Evolutionary conservation across 2,888 invertebrate species (phyloP).

Genomic region (Molorchus minor): DNA sequence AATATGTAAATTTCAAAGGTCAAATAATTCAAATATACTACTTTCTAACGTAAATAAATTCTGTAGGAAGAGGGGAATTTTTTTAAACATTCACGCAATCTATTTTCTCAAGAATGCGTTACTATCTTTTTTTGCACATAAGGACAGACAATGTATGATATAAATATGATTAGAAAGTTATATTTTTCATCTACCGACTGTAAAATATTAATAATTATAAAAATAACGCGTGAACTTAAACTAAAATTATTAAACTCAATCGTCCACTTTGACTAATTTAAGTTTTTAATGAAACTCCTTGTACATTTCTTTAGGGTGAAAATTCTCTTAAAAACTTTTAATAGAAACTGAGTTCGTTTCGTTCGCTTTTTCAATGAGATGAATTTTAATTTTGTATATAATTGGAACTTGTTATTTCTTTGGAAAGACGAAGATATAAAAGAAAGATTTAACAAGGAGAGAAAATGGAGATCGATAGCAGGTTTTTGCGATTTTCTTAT

Average conservation of each 20-base stretch:
- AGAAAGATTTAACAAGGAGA: conserved; percentile 43
- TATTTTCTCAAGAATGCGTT: too few species aligned
- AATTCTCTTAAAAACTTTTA: conserved; percentile 62
- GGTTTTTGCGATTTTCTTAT: conserved; percentile 44
- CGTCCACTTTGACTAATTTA: conserved; percentile 61
- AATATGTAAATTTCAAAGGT: too few species aligned
- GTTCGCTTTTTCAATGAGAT: conserved; percentile 63
- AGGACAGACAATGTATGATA: too few species aligned
- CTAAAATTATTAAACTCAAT: conserved; percentile 50
- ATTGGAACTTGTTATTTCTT: conserved; percentile 61
- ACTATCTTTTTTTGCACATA: too few species aligned
- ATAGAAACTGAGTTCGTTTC: conserved; percentile 61
- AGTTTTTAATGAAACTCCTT: conserved; percentile 61
- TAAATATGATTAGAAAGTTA: too few species aligned
- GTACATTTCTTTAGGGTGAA: conserved; percentile 57
- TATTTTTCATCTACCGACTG: neutral
- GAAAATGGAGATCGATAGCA: conserved; percentile 39
- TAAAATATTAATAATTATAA: neutral
- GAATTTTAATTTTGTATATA: conserved; percentile 64
- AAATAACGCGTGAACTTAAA: conserved; percentile 26
- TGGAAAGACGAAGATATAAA: conserved; percentile 52
- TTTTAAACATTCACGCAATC: too few species aligned
- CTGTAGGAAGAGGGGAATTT: too few species aligned
- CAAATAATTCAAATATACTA: too few species aligned
- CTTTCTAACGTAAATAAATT: too few species aligned